Conservation (phyloP, 2,888 invertebrate species). For the Lottia gigantea region DNA sequence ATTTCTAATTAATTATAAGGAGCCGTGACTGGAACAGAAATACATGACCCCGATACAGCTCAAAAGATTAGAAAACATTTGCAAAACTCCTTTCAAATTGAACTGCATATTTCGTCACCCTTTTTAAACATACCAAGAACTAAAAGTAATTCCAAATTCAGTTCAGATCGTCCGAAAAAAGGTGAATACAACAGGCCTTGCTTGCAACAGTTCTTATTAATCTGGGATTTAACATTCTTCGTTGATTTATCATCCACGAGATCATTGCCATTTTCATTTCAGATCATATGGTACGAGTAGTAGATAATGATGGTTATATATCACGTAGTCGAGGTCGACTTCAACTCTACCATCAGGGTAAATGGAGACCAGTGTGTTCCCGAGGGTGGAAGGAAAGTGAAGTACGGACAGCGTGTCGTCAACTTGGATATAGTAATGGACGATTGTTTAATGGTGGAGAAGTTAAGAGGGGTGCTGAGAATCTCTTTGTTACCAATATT, state of each 20-base stretch:
- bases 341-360: slow-evolving; percentile 45
- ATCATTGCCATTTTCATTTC: slow-evolving; percentile 9
- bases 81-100: too few species aligned
- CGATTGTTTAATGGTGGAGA: slow-evolving; percentile 22
- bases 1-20: too few species aligned
- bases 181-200: too few species aligned
- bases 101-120: too few species aligned
- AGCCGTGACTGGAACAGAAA: too few species aligned
- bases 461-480: not conserved
- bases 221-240: not conserved
- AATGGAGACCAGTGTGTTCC: slow-evolving; percentile 49
- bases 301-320: slow-evolving; percentile 31
- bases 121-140: too few species aligned
- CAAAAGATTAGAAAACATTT: too few species aligned
- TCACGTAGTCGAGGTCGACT: slow-evolving; percentile 39
- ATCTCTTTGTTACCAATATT: not conserved
- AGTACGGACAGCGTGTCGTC: slow-evolving; percentile 49
- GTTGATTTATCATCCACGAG: too few species aligned
- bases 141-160: too few species aligned
- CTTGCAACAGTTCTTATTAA: too few species aligned
- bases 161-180: too few species aligned
- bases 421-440: slow-evolving; percentile 46
- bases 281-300: slow-evolving; percentile 50
- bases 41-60: too few species aligned
- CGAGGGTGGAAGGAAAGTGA: slow-evolving; percentile 48